Percentiles rank a stretch among this genome's conserved stretches.
Evolutionary conservation across 2,888 invertebrate genomes (phyloP).

Genomic region (Ochropacha duplaris): DNA sequence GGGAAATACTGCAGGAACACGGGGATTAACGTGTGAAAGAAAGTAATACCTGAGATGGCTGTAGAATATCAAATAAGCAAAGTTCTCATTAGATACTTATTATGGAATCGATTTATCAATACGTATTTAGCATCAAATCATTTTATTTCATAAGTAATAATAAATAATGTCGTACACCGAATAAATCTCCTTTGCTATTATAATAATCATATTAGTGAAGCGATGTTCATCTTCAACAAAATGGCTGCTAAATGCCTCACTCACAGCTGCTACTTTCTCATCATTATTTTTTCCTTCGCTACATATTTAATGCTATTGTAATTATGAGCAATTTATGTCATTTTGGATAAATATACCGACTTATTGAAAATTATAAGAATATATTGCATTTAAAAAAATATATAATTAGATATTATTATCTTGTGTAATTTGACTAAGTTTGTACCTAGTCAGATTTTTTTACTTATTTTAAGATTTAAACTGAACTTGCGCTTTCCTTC

Average conservation of each 20-base stretch:
- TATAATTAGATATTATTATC: too few species aligned
- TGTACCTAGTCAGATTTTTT: too few species aligned
- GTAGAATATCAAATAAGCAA: too few species aligned
- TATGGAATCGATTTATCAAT: neutral
- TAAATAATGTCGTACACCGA: neutral
- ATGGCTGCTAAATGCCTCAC: constrained; percentile 1
- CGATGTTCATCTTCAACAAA: constrained; percentile 2
- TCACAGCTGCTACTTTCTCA: constrained; percentile 4
- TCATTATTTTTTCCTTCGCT: constrained; percentile 3
- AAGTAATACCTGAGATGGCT: too few species aligned
- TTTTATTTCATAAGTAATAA: neutral
- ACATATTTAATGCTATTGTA: neutral
- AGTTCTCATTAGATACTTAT: too few species aligned
- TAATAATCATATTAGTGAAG: constrained; percentile 1
- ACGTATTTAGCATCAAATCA: neutral
- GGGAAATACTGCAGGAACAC: too few species aligned
- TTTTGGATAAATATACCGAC: neutral
- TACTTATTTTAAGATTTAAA: too few species aligned
- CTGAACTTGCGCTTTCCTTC: too few species aligned
- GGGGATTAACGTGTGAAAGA: too few species aligned
- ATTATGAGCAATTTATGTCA: neutral
- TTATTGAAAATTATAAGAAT: too few species aligned
- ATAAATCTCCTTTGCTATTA: constrained; percentile 2
- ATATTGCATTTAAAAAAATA: too few species aligned
- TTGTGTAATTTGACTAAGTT: too few species aligned